phyloP scores from a whole-genome alignment of 2,113 vertebrate species.

The Onychostruthus taczanowskii region DNA sequence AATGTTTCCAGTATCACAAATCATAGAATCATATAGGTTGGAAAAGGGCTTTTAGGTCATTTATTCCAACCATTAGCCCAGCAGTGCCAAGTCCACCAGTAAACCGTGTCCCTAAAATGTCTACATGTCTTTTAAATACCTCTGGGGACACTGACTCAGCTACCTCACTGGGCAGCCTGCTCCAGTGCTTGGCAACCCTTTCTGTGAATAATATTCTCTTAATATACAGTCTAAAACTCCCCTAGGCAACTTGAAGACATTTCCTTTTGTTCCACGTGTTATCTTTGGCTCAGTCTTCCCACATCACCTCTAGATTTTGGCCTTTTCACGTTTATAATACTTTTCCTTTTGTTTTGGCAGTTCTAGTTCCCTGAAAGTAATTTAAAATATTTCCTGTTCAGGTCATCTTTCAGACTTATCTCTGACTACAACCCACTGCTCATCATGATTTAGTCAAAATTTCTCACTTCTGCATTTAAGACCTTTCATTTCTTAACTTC shows the following conservation, averaged over 20 bases:
- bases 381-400: background rate
- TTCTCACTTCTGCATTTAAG: background rate
- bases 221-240: background rate
- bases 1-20: background rate
- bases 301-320: background rate
- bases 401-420: background rate
- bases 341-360: background rate
- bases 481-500: background rate
- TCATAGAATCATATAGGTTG: background rate
- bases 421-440: background rate
- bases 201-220: background rate
- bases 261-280: background rate
- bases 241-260: background rate
- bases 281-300: background rate
- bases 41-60: background rate
- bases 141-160: background rate
- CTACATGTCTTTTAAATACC: background rate
- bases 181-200: background rate
- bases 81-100: background rate
- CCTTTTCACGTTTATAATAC: background rate
- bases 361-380: background rate
- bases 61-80: background rate
- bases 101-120: accelerated
- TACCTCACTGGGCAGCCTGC: background rate
- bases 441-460: background rate